phyloP scores from a whole-genome alignment of 2,113 vertebrate species.

The Phasianus colchicus region DNA sequence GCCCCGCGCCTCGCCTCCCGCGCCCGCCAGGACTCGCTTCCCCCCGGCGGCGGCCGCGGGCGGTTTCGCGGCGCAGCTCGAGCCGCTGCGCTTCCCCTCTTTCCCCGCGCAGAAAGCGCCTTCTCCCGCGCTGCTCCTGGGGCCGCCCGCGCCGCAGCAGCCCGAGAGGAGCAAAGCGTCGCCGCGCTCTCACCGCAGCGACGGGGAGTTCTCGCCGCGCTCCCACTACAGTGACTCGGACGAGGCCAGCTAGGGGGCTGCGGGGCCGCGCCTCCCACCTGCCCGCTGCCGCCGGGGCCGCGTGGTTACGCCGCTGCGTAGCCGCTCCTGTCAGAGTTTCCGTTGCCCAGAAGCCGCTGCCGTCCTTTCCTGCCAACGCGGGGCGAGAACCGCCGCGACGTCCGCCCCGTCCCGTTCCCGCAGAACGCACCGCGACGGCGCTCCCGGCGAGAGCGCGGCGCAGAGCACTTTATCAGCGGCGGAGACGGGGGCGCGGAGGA shows the following conservation, averaged over 20 bases:
- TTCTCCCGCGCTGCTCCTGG: conserved; percentile 74
- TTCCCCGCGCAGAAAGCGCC: conserved; percentile 83
- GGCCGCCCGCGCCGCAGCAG: conserved; percentile 46
- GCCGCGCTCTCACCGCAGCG: conserved; percentile 90
- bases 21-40: conserved; percentile 73
- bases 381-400: neutral
- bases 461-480: conserved; percentile 91
- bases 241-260: conserved; percentile 81
- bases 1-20: too few relatives aligned
- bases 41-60: conserved; percentile 61
- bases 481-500: conserved; percentile 44
- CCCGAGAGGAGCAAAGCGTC: conserved; percentile 87
- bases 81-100: conserved; percentile 81
- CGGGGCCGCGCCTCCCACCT: too few relatives aligned
- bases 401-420: too few relatives aligned
- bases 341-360: conserved; percentile 33
- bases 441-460: conserved; percentile 53
- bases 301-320: neutral
- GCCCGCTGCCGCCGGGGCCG: too few relatives aligned
- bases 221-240: conserved; percentile 99
- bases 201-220: conserved; percentile 94
- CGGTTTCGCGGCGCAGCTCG: conserved; percentile 82
- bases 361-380: conserved; percentile 53
- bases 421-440: neutral
- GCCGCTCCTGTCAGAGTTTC: conserved; percentile 2